Evolutionary conservation across 2,113 vertebrate genomes (phyloP).

Genomic region (Boleophthalmus pectinirostris): DNA sequence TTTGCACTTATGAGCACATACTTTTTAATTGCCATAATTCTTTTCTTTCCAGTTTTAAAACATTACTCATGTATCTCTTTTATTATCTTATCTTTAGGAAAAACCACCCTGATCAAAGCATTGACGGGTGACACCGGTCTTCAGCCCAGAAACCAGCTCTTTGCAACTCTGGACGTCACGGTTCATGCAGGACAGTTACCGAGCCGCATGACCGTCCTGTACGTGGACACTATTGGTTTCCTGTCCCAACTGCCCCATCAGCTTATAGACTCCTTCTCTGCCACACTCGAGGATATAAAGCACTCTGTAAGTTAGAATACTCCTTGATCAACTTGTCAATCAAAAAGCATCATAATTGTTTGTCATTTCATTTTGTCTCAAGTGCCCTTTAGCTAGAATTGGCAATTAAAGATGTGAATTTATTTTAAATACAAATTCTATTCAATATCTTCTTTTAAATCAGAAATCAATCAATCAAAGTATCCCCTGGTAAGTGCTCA

Average conservation of each 20-base stretch:
- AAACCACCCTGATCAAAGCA: slow-evolving; percentile 91
- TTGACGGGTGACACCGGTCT: slow-evolving; percentile 82
- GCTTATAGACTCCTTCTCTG: slow-evolving; percentile 90
- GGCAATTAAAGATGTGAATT: too few species aligned
- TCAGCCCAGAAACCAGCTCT: slow-evolving; percentile 87
- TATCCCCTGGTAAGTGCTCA: not conserved
- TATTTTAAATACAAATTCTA: too few species aligned
- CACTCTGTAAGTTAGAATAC: slow-evolving; percentile 79
- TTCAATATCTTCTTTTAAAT: too few species aligned
- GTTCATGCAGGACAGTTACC: slow-evolving; percentile 86
- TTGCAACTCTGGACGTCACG: slow-evolving; percentile 92
- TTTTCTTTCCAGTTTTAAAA: too few species aligned
- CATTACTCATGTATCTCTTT: not conserved
- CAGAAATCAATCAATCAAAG: not conserved
- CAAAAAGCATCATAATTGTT: too few species aligned
- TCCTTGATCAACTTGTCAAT: too few species aligned
- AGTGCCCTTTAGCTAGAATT: too few species aligned
- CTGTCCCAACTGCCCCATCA: slow-evolving; percentile 91
- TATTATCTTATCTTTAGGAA: slow-evolving; percentile 75
- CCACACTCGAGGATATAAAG: slow-evolving; percentile 89
- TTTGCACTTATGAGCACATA: too few species aligned
- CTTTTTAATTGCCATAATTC: too few species aligned
- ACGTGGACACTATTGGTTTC: slow-evolving; percentile 94
- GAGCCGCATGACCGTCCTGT: slow-evolving; percentile 82
- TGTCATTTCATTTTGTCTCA: too few species aligned